Conservation (phyloP, 2,113 vertebrate genomes). For the Engraulis encrasicolus region DNA sequence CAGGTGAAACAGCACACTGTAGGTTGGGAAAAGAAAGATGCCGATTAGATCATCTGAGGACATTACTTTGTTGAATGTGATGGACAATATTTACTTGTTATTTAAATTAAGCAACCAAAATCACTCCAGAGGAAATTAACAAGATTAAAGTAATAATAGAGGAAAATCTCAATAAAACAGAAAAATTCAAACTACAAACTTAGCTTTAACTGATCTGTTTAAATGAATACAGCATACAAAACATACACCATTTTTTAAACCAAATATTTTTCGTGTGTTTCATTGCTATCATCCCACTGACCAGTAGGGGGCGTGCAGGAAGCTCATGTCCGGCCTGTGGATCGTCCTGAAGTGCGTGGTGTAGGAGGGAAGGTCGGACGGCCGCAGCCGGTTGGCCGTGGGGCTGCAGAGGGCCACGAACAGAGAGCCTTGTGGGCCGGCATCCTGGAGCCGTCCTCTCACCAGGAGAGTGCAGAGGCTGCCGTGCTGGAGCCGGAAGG, state of each 20-base stretch:
- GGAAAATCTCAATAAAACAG: background rate
- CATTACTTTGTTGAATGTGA: background rate
- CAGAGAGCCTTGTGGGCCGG: conserved; percentile 30
- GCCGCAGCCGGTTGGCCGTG: conserved; percentile 33
- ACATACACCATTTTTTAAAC: too few relatives aligned
- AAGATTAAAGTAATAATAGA: background rate
- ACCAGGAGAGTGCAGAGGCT: conserved; percentile 71
- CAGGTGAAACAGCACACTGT: conserved; percentile 76
- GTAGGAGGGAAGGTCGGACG: background rate
- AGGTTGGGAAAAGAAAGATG: background rate
- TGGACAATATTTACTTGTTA: background rate
- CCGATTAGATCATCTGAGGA: background rate
- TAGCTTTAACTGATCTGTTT: too few relatives aligned
- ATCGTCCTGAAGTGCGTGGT: conserved; percentile 68
- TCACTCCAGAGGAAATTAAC: background rate
- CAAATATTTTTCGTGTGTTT: too few relatives aligned
- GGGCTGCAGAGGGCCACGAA: conserved; percentile 83
- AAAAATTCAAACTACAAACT: background rate
- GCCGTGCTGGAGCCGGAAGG: conserved; percentile 67
- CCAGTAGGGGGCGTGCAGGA: conserved; percentile 68
- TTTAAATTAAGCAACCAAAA: background rate
- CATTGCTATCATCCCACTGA: conserved; percentile 30
- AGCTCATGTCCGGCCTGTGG: conserved; percentile 79
- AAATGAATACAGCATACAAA: too few relatives aligned
- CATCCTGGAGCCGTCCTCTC: conserved; percentile 64